phyloP scores from a whole-genome alignment of 2,113 vertebrate species.

The Asarcornis scutulata region DNA sequence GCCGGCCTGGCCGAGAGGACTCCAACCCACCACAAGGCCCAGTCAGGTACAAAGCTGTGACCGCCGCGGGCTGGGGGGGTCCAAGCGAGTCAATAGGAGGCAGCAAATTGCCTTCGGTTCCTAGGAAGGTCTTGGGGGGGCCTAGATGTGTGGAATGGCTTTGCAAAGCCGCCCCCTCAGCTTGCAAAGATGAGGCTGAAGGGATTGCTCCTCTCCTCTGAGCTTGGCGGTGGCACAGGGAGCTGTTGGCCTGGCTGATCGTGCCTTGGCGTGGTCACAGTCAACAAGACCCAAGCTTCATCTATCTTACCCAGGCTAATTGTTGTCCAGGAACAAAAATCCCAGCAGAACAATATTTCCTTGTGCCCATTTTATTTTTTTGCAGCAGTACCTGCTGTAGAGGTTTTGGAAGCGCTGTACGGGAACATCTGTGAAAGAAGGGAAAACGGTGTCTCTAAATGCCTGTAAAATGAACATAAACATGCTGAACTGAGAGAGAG shows the following conservation, averaged over 20 bases:
- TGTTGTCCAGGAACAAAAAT: not conserved
- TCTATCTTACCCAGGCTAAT: not conserved
- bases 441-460: slow-evolving; percentile 3
- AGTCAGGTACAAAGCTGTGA: slow-evolving; percentile 74
- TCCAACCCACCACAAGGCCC: slow-evolving; percentile 73
- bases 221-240: not conserved
- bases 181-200: not conserved
- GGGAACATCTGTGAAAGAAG: not conserved
- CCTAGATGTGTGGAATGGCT: not conserved
- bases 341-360: not conserved
- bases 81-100: not conserved
- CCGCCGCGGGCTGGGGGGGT: not conserved
- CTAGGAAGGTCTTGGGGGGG: too few relatives aligned
- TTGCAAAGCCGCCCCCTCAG: not conserved
- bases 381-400: not conserved
- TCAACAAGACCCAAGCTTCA: not conserved
- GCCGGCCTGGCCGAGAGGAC: slow-evolving; percentile 50
- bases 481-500: not conserved
- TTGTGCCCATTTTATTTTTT: not conserved
- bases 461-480: slow-evolving; percentile 16
- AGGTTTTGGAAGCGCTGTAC: not conserved
- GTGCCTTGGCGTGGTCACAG: not conserved
- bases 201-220: not conserved
- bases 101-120: not conserved
- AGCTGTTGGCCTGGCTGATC: not conserved